Evolutionary conservation across 2,888 invertebrate species (phyloP).

Genomic region (Drosophila pseudotalamancana): DNA sequence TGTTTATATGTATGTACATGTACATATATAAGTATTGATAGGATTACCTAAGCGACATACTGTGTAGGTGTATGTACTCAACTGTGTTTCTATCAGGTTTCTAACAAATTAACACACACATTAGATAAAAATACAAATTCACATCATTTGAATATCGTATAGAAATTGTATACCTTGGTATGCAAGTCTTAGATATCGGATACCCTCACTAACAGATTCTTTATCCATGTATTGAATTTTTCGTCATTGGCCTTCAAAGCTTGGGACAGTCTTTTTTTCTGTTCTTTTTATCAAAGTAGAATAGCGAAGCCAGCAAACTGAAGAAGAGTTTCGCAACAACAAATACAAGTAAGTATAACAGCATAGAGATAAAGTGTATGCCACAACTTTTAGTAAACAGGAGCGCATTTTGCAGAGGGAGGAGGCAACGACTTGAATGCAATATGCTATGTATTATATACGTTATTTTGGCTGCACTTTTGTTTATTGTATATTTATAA

Average conservation of each 20-base stretch:
- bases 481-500: neutral
- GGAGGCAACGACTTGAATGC: too few relatives aligned
- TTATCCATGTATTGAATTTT: slow-evolving; percentile 18
- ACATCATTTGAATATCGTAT: slow-evolving; percentile 10
- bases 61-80: neutral
- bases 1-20: neutral
- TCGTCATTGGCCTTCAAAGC: slow-evolving; percentile 17
- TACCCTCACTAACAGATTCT: neutral
- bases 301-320: slow-evolving; percentile 40
- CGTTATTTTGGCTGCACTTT: too few relatives aligned
- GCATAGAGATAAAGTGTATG: slow-evolving; percentile 12
- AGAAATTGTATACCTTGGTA: slow-evolving; percentile 16
- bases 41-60: slow-evolving; percentile 1
- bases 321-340: slow-evolving; percentile 23
- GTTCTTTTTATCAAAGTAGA: slow-evolving; percentile 8
- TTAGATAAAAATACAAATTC: slow-evolving; percentile 6
- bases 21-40: neutral
- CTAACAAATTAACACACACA: neutral
- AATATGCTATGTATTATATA: too few relatives aligned
- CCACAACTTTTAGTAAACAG: slow-evolving; percentile 10
- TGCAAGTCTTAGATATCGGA: neutral
- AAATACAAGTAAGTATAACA: slow-evolving; percentile 18
- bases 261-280: slow-evolving; percentile 6
- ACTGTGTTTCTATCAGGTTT: slow-evolving; percentile 10
- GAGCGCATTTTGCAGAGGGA: slow-evolving; percentile 10